Evolutionary conservation across 1,140 invertebrate genomes (phyloP), one percentile per base, ranked within the genome.

Genomic region (Lithobius niger): DNA sequence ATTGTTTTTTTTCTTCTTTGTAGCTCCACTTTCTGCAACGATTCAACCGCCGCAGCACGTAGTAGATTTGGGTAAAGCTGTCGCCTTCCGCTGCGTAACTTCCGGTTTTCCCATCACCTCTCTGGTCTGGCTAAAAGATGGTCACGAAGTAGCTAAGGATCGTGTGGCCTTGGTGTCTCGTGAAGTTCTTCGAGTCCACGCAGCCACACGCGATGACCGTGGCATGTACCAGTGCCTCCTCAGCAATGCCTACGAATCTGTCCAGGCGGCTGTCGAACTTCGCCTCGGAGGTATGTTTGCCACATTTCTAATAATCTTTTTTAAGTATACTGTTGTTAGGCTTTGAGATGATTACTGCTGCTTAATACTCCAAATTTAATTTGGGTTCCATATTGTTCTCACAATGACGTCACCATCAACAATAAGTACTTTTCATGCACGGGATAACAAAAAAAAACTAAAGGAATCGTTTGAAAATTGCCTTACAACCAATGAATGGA

Each of bases 151-250:
- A n/a, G 18, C 42, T 40, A 16, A 18, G 44, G 58, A 27, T 48
- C 42, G 25, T 44, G 28, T 25, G 26, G 25, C 45, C 52, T 72
- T 73, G 57, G 63, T 74, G 13, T 59, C 65, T 0, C 58, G 60
- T 36, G 81, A 84, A 62, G 75, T 79, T 28, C 63, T 86, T 56
- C 76, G 76, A 61, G 79, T 92, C 60, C 76, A 77, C 24, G 77
- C 80, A 13, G 76, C 88, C 16, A 79, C 80, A 22, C 80, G 82
- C 59, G 79, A 84, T 49, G 87, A 91, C 67, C 77, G 83, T 56
- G 88, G 88, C 2, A 83, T 90, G 76, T 95, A 92, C 71, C 88
- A 91, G 61, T 96, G 91, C 68, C 83, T 89, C 58, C 86, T 84
- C 2, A 82, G 79, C 59, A 88, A 89, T 62, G 83, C 87, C 56